Evolutionary conservation across 2,113 vertebrate genomes (phyloP).

Genomic region (Anguilla japonica): DNA sequence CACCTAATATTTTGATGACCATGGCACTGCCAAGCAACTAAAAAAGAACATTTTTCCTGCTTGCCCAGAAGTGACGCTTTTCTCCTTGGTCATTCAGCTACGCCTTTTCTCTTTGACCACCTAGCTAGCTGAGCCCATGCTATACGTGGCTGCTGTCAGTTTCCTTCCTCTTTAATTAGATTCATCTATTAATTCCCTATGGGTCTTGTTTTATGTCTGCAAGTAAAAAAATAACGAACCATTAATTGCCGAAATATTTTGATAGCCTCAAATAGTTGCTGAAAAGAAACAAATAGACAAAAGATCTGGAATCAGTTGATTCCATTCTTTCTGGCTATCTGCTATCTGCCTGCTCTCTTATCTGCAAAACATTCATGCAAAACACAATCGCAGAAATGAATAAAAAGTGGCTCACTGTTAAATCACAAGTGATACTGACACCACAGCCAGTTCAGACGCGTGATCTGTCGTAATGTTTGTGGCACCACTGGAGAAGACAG

Average conservation of each 20-base stretch:
- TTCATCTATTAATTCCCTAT: neutral
- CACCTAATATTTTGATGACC: neutral
- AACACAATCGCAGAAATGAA: neutral
- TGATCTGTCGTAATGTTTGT: neutral
- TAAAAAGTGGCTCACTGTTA: neutral
- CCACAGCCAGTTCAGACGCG: neutral
- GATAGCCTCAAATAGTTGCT: neutral
- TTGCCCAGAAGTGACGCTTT: neutral
- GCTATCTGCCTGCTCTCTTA: neutral
- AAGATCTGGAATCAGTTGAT: neutral
- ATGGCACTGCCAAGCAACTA: neutral
- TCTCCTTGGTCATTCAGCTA: neutral
- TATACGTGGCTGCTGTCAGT: neutral
- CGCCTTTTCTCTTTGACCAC: neutral
- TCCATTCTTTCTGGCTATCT: neutral
- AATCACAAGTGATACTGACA: neutral
- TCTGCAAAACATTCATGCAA: too few species aligned
- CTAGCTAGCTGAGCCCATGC: neutral
- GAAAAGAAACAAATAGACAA: neutral
- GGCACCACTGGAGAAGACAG: neutral
- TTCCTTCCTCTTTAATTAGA: neutral
- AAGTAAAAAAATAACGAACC: neutral
- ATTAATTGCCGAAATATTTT: neutral
- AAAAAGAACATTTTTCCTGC: neutral
- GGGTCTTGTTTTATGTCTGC: neutral